phyloP scores from a whole-genome alignment of 2,888 invertebrate genomes.

The Amblyteles armatorius region DNA sequence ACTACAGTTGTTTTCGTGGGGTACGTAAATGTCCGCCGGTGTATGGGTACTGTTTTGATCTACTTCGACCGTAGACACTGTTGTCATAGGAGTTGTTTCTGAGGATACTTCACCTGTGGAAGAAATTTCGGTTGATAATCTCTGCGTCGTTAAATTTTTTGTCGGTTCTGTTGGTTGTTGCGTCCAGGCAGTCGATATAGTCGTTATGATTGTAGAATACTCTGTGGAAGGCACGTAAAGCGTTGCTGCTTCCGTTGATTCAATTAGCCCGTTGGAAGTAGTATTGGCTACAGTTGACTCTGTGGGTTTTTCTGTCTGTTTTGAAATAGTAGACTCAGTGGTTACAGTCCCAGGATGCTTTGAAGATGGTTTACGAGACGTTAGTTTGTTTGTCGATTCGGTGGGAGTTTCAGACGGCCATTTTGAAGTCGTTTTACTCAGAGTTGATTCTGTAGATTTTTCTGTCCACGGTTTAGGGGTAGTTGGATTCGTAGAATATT shows the following conservation, averaged over 20 bases:
- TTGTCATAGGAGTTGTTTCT: background rate
- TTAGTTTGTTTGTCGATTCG: background rate
- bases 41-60: constrained; percentile 11
- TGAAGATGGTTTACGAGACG: constrained; percentile 1
- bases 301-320: background rate
- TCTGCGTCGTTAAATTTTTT: background rate
- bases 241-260: background rate
- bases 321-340: background rate
- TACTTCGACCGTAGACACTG: constrained; percentile 20
- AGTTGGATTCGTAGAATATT: background rate
- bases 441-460: background rate
- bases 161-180: background rate
- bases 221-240: background rate
- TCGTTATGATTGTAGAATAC: background rate
- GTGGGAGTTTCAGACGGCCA: background rate
- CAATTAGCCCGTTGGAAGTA: background rate
- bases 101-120: constrained; percentile 29
- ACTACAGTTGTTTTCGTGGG: constrained; percentile 59
- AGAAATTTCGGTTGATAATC: constrained; percentile 7
- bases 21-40: constrained; percentile 34
- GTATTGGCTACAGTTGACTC: background rate
- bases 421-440: background rate
- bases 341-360: background rate
- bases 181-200: background rate
- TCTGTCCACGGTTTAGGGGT: background rate